phyloP scores from a whole-genome alignment of 2,888 invertebrate species.

The Graphium colonna region DNA sequence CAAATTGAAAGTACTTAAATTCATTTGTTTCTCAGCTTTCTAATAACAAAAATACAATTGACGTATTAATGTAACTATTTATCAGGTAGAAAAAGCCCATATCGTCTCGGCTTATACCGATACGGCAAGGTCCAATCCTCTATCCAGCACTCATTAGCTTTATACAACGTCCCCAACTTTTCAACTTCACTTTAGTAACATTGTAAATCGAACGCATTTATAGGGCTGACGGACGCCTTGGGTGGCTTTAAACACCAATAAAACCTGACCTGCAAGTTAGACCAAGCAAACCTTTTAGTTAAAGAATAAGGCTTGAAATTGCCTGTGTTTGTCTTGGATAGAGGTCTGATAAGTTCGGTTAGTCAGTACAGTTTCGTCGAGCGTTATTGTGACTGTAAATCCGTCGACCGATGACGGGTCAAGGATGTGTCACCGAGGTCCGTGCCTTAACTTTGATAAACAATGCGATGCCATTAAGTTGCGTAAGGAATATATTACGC shows the following conservation, averaged over 20 bases:
- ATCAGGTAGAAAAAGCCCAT: background rate
- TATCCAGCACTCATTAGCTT: slow-evolving; percentile 47
- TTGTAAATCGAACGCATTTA: slow-evolving; percentile 73
- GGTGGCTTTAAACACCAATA: slow-evolving; percentile 49
- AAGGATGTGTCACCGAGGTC: slow-evolving; percentile 41
- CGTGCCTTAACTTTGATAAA: slow-evolving; percentile 23
- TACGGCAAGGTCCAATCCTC: slow-evolving; percentile 33
- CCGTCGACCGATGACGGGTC: slow-evolving; percentile 62
- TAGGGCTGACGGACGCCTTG: slow-evolving; percentile 62
- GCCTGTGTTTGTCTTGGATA: background rate
- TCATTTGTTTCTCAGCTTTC: background rate
- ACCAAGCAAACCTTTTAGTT: slow-evolving; percentile 10
- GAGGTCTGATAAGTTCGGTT: slow-evolving; percentile 24
- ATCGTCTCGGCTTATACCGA: background rate
- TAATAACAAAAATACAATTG: background rate
- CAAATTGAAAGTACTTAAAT: background rate
- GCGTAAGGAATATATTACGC: slow-evolving; percentile 12
- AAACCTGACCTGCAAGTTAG: slow-evolving; percentile 18
- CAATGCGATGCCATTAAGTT: slow-evolving; percentile 23
- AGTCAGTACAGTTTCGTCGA: slow-evolving; percentile 61
- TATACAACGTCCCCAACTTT: slow-evolving; percentile 62
- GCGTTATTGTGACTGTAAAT: slow-evolving; percentile 67
- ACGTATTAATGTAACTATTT: background rate
- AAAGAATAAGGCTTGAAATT: slow-evolving; percentile 16
- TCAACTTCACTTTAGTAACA: slow-evolving; percentile 67